phyloP scores from a whole-genome alignment of 2,888 invertebrate species.

The Tenthredo amoena region DNA sequence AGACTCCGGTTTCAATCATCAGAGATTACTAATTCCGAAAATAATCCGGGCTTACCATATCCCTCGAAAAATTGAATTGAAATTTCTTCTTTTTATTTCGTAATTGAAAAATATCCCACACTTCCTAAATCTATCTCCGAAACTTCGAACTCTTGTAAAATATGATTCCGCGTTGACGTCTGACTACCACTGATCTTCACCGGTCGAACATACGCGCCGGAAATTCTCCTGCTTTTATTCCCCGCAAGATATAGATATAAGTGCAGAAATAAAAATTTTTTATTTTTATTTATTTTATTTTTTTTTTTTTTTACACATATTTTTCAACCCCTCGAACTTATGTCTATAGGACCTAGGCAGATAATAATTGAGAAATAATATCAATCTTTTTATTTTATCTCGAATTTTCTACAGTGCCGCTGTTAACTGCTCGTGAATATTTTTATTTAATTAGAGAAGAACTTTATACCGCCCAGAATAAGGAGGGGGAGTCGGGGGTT shows the following conservation, averaged over 20 bases:
- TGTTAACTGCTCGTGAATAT: conserved; percentile 22
- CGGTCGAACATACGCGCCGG: background rate
- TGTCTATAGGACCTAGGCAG: no score
- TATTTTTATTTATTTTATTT: background rate
- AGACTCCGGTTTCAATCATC: conserved; percentile 16
- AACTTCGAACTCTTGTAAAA: background rate
- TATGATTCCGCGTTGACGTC: background rate
- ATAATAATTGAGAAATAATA: conserved; percentile 1
- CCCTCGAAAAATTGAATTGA: background rate
- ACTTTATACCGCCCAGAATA: conserved; percentile 18
- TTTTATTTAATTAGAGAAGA: conserved; percentile 34
- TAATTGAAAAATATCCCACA: background rate
- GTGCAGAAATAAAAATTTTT: background rate
- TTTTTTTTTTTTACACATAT: background rate
- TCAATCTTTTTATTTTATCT: background rate
- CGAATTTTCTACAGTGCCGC: background rate
- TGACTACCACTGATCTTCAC: background rate
- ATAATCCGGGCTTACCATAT: conserved; percentile 14
- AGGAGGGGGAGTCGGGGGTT: background rate
- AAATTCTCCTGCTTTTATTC: background rate
- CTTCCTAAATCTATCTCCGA: background rate
- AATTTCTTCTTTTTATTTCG: background rate
- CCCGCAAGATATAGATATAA: background rate
- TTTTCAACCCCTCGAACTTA: background rate
- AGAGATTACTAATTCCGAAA: conserved; percentile 19